phyloP scores from a whole-genome alignment of 2,113 vertebrate species.

The Microcebus jonahi region DNA sequence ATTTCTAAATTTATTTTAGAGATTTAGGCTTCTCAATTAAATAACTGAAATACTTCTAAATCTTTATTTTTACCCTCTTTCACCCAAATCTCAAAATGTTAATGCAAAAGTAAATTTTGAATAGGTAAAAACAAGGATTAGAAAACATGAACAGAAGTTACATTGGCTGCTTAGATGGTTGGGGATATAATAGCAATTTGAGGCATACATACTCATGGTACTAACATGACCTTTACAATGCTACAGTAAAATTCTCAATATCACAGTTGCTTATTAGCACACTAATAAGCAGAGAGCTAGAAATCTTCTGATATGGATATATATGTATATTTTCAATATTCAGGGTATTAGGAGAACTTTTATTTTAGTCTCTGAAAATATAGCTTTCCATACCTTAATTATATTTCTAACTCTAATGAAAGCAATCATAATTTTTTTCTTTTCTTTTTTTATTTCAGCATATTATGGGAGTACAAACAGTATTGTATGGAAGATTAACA shows the following conservation, averaged over 20 bases:
- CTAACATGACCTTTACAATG: neutral
- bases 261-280: neutral
- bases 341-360: constrained; percentile 31
- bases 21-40: constrained; percentile 17
- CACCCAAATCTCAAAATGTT: neutral
- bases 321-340: constrained; percentile 44
- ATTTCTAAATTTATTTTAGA: constrained; percentile 22
- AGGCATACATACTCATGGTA: neutral
- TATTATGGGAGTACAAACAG: too few relatives aligned
- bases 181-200: constrained; percentile 37
- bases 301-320: neutral
- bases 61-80: constrained; percentile 61
- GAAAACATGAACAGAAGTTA: constrained; percentile 45
- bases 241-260: neutral
- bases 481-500: too few relatives aligned
- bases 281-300: neutral
- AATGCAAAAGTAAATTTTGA: constrained; percentile 65
- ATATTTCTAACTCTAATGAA: neutral
- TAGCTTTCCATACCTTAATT: constrained; percentile 45
- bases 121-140: constrained; percentile 27
- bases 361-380: neutral
- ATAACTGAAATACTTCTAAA: neutral
- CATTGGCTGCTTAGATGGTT: constrained; percentile 49
- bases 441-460: too few relatives aligned
- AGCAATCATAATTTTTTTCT: neutral